Evolutionary conservation across 1,140 invertebrate species (phyloP).

Genomic region (Diorhabda carinulata): DNA sequence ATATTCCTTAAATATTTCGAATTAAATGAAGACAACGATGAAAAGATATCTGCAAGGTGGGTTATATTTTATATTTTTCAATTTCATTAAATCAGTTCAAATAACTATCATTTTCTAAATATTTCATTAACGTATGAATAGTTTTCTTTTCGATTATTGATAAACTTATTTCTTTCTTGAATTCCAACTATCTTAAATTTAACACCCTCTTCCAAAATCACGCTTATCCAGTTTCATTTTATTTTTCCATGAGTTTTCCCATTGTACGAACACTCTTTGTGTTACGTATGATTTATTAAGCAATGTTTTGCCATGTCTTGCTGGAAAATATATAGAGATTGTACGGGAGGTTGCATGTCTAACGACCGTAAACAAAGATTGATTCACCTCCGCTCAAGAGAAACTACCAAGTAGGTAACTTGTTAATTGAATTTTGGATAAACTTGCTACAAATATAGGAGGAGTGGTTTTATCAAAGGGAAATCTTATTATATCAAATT

Average conservation of each 20-base stretch:
- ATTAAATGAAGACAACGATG: too few relatives aligned
- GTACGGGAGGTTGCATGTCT: constrained; percentile 27
- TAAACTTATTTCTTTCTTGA: too few relatives aligned
- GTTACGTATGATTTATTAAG: constrained; percentile 21
- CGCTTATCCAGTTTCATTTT: constrained; percentile 8
- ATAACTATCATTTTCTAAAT: too few relatives aligned
- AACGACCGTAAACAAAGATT: constrained; percentile 21
- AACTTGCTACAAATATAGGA: neutral
- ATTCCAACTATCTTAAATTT: too few relatives aligned
- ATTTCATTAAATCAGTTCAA: too few relatives aligned
- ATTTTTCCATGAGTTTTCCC: constrained; percentile 2
- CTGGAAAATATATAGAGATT: constrained; percentile 7
- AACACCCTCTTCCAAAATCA: constrained; percentile 1
- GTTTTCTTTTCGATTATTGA: too few relatives aligned
- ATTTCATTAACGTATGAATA: too few relatives aligned
- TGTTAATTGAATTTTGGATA: constrained; percentile 27
- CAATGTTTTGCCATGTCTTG: constrained; percentile 12
- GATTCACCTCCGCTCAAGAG: constrained; percentile 16
- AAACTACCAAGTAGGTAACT: constrained; percentile 23
- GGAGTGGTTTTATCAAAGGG: too few relatives aligned
- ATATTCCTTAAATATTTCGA: too few relatives aligned
- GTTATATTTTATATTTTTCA: too few relatives aligned
- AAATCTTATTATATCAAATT: too few relatives aligned
- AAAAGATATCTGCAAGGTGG: too few relatives aligned
- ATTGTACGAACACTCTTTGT: constrained; percentile 17